phyloP scores from a whole-genome alignment of 2,113 vertebrate species.

The Camelus dromedarius region DNA sequence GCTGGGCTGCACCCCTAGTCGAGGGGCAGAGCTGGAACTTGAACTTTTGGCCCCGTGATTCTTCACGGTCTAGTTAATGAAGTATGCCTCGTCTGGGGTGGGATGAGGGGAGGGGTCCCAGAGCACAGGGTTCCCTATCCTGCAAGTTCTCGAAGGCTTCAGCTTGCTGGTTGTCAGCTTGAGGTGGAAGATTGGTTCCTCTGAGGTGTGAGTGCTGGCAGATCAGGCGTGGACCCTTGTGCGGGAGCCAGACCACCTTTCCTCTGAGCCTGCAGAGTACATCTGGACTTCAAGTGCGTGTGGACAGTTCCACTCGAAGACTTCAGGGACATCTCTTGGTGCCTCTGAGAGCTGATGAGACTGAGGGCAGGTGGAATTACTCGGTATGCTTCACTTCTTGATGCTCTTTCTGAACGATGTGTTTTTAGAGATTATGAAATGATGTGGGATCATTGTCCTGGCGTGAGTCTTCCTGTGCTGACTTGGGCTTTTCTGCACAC shows the following conservation, averaged over 20 bases:
- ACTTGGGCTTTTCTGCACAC: background rate
- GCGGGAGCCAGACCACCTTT: background rate
- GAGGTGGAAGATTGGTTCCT: background rate
- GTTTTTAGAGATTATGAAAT: conserved; percentile 17
- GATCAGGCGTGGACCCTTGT: background rate
- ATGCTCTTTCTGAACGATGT: background rate
- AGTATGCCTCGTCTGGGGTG: background rate
- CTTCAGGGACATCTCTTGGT: background rate
- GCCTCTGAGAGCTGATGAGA: background rate
- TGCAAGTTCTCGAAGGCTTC: background rate
- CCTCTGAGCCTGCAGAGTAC: background rate
- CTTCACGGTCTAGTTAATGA: background rate
- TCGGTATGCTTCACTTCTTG: background rate
- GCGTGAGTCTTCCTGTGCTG: background rate
- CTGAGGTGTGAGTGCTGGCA: background rate
- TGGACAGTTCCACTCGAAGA: background rate
- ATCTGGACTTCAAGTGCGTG: background rate
- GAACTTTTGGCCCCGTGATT: background rate
- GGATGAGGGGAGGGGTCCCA: background rate
- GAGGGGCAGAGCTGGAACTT: background rate
- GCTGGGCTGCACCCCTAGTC: background rate
- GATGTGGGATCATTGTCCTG: background rate
- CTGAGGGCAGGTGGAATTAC: background rate
- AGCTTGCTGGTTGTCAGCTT: background rate
- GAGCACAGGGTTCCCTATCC: background rate